Evolutionary conservation across 2,888 invertebrate genomes (phyloP).

Genomic region (Tenodera sinensis): DNA sequence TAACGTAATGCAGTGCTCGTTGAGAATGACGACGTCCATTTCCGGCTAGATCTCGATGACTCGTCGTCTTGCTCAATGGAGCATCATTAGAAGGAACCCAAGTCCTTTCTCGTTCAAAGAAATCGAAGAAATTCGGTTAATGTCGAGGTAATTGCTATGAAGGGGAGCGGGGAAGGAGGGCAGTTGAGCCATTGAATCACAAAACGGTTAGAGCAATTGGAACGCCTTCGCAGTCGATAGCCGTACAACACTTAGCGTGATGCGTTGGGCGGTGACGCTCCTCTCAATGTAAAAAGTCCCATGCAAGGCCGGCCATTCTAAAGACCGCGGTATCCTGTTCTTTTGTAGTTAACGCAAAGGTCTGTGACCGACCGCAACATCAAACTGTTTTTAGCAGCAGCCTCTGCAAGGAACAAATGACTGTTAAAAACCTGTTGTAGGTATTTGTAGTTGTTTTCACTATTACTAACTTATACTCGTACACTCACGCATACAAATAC

Average conservation of each 20-base stretch:
- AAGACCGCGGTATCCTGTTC: not conserved
- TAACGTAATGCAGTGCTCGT: not conserved
- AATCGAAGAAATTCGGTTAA: not conserved
- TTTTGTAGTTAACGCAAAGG: not conserved
- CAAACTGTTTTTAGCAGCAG: no score
- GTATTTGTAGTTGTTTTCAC: no score
- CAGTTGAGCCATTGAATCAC: not conserved
- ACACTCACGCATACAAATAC: no score
- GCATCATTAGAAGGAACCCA: not conserved
- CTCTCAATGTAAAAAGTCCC: not conserved
- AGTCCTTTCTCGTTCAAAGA: not conserved
- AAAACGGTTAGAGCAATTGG: not conserved
- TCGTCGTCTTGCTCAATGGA: not conserved
- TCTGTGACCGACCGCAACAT: no score
- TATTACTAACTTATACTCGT: no score
- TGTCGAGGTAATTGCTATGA: not conserved
- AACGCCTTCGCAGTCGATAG: not conserved
- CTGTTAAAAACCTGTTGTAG: no score
- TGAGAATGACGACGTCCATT: not conserved
- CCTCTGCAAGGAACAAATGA: no score
- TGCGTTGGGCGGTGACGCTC: not conserved
- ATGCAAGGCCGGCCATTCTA: not conserved
- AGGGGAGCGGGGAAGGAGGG: not conserved
- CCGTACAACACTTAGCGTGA: not conserved
- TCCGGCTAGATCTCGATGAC: not conserved